Evolutionary conservation across 2,888 invertebrate species (phyloP), one percentile per base, ranked within the genome.

Genomic region (Antitype chi): DNA sequence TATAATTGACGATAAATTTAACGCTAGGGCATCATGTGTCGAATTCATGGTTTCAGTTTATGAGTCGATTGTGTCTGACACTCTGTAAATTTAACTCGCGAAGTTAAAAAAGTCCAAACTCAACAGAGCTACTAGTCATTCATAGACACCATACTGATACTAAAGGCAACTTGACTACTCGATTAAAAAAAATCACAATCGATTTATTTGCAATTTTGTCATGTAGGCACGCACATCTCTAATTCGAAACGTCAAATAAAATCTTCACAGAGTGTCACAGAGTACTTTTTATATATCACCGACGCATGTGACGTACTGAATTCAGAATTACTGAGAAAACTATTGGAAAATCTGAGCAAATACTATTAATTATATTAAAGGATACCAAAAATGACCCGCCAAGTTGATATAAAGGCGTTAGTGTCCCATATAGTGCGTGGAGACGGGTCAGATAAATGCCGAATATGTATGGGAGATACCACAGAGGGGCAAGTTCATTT

Each of bases 381-480:
- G 66, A 71, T 43, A 63, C 49, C 55, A 43, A 93, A 85, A 87
- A 96, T 96, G 96, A 94, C 86, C 77, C 93, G 94, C 38, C 93
- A 95, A 92, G 93, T 96, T 59, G 94, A 96, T 82, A 89, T 96
- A 57, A 96, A 95, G 83, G 95, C 96, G 11, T 90, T 96, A 77
- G 93, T 96, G 78, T 96, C 96, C n/a, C 96, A 96, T 85, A 94
- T 96, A 79, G 93, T 96, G 47, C 91, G 93, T 78, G 96, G 96
- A 81, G 96, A 96, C 84, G 96, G 96, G 6, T 89, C 91, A 62
- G 94, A 96, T 77, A 95, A 92, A 93, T 96, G 96, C 86, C 91
- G 96, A 88, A 96, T 96, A 85, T 96, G 96, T 83, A 94, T 96
- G 95, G 96, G 96, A 2, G 96, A 95, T 74, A 96, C 96, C 0